Conservation (phyloP, 2,888 invertebrate species). For the Drosophila greeni region DNA sequence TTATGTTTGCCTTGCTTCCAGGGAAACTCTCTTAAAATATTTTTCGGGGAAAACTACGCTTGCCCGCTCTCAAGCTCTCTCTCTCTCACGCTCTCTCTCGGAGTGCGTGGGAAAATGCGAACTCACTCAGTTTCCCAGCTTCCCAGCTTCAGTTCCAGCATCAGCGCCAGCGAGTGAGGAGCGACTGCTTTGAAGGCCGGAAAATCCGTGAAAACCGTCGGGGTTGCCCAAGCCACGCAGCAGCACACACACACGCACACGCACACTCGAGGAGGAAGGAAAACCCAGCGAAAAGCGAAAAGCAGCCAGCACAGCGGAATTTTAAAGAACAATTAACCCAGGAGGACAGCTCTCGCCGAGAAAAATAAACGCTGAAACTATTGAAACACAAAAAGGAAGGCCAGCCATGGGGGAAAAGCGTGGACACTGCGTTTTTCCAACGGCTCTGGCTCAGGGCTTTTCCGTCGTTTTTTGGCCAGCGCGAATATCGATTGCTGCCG, state of each 20-base stretch:
- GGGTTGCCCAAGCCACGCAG: constrained; percentile 32
- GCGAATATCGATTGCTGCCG: constrained; percentile 66
- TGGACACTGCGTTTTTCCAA: constrained; percentile 34
- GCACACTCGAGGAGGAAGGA: not conserved
- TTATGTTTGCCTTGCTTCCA: constrained; percentile 67
- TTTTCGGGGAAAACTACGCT: constrained; percentile 6
- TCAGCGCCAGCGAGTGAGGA: constrained; percentile 67
- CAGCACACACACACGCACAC: constrained; percentile 31
- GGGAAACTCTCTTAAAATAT: constrained; percentile 33
- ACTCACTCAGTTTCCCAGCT: not conserved
- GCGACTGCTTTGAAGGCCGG: constrained; percentile 32
- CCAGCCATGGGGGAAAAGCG: constrained; percentile 16
- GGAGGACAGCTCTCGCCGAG: not conserved
- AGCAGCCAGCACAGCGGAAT: constrained; percentile 27
- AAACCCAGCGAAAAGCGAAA: constrained; percentile 30
- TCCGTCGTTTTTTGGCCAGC: constrained; percentile 52
- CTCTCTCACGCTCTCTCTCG: not conserved
- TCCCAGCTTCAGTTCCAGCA: constrained; percentile 64
- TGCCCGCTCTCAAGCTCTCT: constrained; percentile 19
- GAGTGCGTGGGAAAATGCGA: constrained; percentile 28
- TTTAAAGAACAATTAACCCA: constrained; percentile 25
- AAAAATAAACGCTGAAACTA: constrained; percentile 8
- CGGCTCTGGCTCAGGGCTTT: constrained; percentile 23
- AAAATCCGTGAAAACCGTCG: constrained; percentile 35
- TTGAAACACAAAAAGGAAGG: not conserved